These are phyloP conservation scores for Cheiracanthium punctorium DNA, from an alignment of 2,888 invertebrate genomes.

Conservation along the genomic window DNA sequence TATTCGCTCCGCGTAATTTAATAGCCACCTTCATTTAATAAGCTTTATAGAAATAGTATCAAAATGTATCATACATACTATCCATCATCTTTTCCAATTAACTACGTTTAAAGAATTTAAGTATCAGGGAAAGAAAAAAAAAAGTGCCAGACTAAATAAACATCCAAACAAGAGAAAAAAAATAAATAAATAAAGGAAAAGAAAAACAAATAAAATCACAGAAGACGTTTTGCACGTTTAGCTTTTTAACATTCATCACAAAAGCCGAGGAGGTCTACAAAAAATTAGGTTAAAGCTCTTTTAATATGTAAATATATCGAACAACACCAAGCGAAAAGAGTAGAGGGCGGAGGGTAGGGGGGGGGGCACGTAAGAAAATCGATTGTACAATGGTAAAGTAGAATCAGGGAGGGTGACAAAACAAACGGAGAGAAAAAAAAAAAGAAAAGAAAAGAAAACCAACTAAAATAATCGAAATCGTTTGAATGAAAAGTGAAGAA, in stretches of 20 bases:
- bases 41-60: neutral
- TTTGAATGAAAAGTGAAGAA: constrained; percentile 61
- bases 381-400: constrained; percentile 32
- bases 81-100: constrained; percentile 15
- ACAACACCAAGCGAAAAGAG: constrained; percentile 46
- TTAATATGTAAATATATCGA: constrained; percentile 69
- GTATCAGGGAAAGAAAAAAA: neutral
- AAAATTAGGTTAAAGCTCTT: constrained; percentile 68
- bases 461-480: constrained; percentile 63
- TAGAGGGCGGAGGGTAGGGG: too few species aligned
- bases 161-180: too few species aligned
- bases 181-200: constrained; percentile 3
- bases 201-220: constrained; percentile 14
- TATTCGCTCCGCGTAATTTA: neutral
- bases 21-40: neutral
- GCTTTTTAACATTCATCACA: constrained; percentile 64
- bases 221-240: constrained; percentile 19
- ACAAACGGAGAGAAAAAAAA: constrained; percentile 17
- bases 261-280: constrained; percentile 35
- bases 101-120: neutral
- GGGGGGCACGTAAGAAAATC: constrained; percentile 33
- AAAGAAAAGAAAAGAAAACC: constrained; percentile 33
- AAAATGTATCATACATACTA: neutral
- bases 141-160: neutral
- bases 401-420: constrained; percentile 14